These are phyloP conservation scores for Trypoxylus dichotomus DNA, from an alignment of 1,140 invertebrate species.

Conservation along the genomic window DNA sequence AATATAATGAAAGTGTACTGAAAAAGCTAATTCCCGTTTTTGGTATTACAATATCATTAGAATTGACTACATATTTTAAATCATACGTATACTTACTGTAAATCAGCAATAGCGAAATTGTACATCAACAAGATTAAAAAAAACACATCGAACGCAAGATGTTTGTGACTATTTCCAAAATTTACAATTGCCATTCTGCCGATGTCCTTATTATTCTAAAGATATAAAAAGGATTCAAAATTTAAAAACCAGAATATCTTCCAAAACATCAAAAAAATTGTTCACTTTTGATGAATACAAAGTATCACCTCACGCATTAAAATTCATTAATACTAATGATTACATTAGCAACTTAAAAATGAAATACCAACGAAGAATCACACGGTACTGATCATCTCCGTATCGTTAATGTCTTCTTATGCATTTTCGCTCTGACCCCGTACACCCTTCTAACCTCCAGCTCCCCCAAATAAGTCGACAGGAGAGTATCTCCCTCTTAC, in stretches of 20 bases:
- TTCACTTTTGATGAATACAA: no score
- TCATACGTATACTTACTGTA: background rate
- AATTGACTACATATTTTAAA: no score
- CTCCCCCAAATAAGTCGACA: background rate
- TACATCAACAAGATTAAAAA: background rate
- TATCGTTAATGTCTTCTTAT: constrained; percentile 10
- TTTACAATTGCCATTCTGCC: background rate
- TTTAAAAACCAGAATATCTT: background rate
- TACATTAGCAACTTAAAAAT: no score
- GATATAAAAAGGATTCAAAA: background rate
- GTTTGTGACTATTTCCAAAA: background rate
- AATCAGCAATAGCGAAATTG: background rate
- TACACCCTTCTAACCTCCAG: background rate
- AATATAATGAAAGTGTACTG: no score
- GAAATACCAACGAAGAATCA: background rate
- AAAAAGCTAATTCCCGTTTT: no score
- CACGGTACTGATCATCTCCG: background rate
- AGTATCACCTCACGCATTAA: background rate
- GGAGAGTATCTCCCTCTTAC: background rate
- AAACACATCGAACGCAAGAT: background rate
- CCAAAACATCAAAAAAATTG: no score
- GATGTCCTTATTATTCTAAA: no score
- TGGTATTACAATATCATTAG: no score
- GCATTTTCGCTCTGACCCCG: background rate
- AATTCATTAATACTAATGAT: background rate